A percentile compares a stretch with the other conserved stretches of the same genome.
Evolutionary conservation across 2,113 vertebrate species (phyloP).

Genomic region (Tonatia bakeri): DNA sequence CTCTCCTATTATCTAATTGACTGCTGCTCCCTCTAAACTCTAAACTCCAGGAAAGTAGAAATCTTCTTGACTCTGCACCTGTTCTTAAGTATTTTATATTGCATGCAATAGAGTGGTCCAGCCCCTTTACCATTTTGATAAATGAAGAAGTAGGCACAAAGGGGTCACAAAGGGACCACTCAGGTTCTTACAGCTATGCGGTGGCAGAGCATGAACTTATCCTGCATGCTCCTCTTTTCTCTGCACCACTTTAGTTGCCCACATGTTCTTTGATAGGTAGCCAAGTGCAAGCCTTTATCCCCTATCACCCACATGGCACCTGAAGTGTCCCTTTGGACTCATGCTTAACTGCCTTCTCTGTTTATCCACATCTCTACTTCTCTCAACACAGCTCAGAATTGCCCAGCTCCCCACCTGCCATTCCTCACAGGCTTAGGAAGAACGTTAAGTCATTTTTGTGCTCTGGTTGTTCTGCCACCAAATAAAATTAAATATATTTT

Average conservation of each 20-base stretch:
- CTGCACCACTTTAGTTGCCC: not conserved
- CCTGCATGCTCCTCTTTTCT: not conserved
- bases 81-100: not conserved
- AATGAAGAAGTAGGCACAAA: not conserved
- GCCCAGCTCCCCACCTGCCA: not conserved
- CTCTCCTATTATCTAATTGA: not conserved
- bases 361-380: not conserved
- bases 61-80: not conserved
- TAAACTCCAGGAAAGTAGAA: not conserved
- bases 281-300: not conserved
- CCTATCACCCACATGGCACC: no score
- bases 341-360: not conserved
- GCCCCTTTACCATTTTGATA: not conserved
- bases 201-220: not conserved
- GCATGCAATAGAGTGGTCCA: not conserved
- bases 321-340: accelerated
- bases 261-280: not conserved
- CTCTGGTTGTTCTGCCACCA: not conserved
- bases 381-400: not conserved
- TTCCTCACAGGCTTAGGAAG: not conserved
- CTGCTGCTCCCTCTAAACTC: not conserved
- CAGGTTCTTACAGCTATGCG: not conserved
- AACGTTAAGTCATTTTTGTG: not conserved
- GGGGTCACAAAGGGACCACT: no score
- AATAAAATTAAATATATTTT: not conserved